Conservation (phyloP, 2,797 vertebrate genomes). For the Mionectes olivaceus region DNA sequence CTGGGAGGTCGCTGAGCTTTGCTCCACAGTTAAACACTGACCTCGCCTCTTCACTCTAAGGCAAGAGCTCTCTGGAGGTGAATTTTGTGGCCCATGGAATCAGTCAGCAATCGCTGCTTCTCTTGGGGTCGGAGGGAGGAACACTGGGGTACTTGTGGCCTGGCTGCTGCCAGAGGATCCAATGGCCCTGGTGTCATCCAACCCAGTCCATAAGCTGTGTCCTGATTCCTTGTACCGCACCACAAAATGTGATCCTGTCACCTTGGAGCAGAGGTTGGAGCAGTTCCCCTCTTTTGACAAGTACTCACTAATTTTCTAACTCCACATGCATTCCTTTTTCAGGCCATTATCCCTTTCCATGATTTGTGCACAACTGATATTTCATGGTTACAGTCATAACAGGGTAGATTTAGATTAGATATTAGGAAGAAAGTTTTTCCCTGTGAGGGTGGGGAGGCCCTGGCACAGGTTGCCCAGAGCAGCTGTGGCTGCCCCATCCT, state of each 20-base stretch:
- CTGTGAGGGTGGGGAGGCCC: background rate
- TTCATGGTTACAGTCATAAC: background rate
- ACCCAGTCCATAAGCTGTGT: background rate
- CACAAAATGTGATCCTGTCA: background rate
- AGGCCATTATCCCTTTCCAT: background rate
- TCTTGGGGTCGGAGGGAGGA: background rate
- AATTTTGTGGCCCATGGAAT: background rate
- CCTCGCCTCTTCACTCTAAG: fast-evolving
- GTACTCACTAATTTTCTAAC: background rate
- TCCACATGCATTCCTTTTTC: background rate
- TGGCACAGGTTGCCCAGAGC: background rate
- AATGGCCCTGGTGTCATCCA: background rate
- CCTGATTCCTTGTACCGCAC: background rate
- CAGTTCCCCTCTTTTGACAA: background rate
- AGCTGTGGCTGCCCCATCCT: background rate
- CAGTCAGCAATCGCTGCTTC: too few relatives aligned
- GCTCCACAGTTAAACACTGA: fast-evolving
- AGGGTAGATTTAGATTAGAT: background rate
- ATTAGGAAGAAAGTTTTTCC: background rate
- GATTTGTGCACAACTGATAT: background rate
- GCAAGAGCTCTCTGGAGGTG: background rate
- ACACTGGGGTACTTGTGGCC: background rate
- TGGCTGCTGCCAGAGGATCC: background rate
- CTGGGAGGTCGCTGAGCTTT: background rate
- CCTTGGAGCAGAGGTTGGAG: background rate